A percentile compares a stretch with the other conserved stretches of the same genome.
These are phyloP conservation scores for Papilio polytes DNA, from an alignment of 1,140 invertebrate genomes.

Conservation along the genomic window DNA sequence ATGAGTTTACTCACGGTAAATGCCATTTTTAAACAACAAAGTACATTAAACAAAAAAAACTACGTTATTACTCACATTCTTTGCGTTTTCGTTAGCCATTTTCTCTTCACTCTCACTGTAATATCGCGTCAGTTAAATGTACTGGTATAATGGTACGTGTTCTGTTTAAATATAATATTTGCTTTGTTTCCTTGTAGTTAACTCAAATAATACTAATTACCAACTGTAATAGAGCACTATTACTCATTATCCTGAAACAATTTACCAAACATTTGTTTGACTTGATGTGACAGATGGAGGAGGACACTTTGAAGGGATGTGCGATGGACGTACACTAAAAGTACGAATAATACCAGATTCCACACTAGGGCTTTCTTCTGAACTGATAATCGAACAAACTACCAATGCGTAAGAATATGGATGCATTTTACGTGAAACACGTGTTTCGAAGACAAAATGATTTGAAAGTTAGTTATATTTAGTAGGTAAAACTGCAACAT, in stretches of 20 bases:
- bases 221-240: slow-evolving; percentile 15
- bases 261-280: slow-evolving; percentile 15
- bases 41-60: slow-evolving; percentile 29
- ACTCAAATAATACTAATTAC: slow-evolving; percentile 20
- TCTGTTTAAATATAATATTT: not conserved
- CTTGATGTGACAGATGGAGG: slow-evolving; percentile 13
- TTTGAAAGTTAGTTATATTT: too few relatives aligned
- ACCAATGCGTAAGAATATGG: too few relatives aligned
- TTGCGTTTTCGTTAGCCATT: slow-evolving; percentile 63
- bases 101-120: slow-evolving; percentile 25
- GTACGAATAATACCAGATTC: not conserved
- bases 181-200: slow-evolving; percentile 15
- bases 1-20: not conserved
- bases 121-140: not conserved
- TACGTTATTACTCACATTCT: slow-evolving; percentile 60
- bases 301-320: not conserved
- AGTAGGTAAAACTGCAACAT: too few relatives aligned
- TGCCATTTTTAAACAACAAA: not conserved
- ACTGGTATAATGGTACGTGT: not conserved
- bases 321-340: not conserved
- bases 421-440: too few relatives aligned
- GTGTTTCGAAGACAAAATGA: not conserved
- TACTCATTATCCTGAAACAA: slow-evolving; percentile 26
- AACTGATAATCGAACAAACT: too few relatives aligned
- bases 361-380: not conserved